Evolutionary conservation across 35 echinoderm and acorn worm species (phyloP).

Genomic region (Heliocidaris tuberculata): DNA sequence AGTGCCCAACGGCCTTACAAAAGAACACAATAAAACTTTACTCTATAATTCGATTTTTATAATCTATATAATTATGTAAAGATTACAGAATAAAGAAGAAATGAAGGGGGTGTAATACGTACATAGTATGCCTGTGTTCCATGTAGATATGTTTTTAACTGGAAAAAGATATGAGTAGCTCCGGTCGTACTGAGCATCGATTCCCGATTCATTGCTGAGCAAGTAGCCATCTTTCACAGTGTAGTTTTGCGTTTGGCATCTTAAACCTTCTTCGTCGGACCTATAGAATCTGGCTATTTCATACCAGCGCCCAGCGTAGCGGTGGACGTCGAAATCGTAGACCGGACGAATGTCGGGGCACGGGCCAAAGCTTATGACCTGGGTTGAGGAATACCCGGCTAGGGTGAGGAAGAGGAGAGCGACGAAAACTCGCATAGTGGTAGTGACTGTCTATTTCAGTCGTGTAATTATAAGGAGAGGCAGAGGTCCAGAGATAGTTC

Average conservation of each 20-base stretch:
- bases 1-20: no score
- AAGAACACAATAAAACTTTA: no score
- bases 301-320: neutral
- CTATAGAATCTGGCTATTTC: conserved; percentile 21
- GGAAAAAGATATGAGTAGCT: neutral
- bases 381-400: neutral
- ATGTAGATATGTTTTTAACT: no score
- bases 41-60: no score
- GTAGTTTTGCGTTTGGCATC: neutral
- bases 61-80: neutral
- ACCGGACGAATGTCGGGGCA: conserved; percentile 23
- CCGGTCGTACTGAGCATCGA: neutral
- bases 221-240: neutral
- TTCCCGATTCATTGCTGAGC: neutral
- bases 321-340: neutral
- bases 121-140: neutral
- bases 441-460: neutral
- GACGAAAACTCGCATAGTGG: neutral
- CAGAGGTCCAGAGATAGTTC: neutral
- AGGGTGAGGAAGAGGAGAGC: neutral
- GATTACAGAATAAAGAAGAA: neutral
- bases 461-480: neutral
- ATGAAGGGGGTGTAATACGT: neutral
- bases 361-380: neutral
- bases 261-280: neutral